Evolutionary conservation across 2,113 vertebrate species (phyloP), one percentile per base, ranked within the genome.

Genomic region (Scomber japonicus): DNA sequence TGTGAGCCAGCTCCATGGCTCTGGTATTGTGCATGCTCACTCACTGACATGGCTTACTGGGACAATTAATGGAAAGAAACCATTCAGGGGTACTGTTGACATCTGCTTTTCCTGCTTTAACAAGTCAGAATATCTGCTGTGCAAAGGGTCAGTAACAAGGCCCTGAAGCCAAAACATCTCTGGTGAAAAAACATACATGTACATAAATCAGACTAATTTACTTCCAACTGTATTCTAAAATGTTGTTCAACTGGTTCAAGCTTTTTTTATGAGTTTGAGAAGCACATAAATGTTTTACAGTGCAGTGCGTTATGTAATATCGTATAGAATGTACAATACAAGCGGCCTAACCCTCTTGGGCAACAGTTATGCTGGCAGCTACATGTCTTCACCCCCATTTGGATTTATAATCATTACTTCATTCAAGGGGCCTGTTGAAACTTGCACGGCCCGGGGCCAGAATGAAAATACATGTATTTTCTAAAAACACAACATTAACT

Each of bases 281-380:
- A 27, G 24, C 27, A 35, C 24, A 35, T 48, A 31, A 5, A 1
- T 2, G n/a, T 71, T 78, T 61, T 63, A 64, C 63, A 75, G 75
- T 51, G 21, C 19, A 59, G 13, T 13, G n/a, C 54, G 31, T 77
- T 81, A 76, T 48, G 57, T 85, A 64, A 64, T 50, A 68, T 4
- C 19, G 64, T 44, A 40, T 48, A 56, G 40, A 57, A 21, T 30
- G 27, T 59, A 45, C 30, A 45, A 3, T 40, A 31, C 53, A 27
- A 60, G 17, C 15, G 0, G 4, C 13, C 14, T 31, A 6, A 0
- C 54, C 19, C 65, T 30, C 48, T 8, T 21, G 30, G 76, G 60
- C 64, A 49, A n/a, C 56, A 5, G 35, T 31, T 71, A 5, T 19
- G n/a, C 74, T 49, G 50, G 40, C 10, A 2, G 53, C 48, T 59